Evolutionary conservation across 2,113 vertebrate species (phyloP).

Genomic region (Lagopus muta): DNA sequence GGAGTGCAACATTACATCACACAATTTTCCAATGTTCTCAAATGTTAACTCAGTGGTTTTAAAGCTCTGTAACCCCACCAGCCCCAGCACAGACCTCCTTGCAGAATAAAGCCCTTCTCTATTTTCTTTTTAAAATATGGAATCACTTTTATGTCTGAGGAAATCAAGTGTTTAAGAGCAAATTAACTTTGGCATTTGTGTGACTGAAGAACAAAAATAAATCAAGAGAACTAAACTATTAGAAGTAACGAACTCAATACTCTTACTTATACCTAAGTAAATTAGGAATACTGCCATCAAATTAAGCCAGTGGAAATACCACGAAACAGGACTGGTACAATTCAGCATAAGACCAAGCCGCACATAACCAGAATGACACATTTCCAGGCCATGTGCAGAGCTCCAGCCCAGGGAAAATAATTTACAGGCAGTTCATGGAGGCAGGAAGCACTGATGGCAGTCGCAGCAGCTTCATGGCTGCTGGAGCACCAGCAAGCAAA

Average conservation of each 20-base stretch:
- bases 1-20: neutral
- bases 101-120: neutral
- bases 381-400: constrained; percentile 31
- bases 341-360: constrained; percentile 26
- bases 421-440: constrained; percentile 52
- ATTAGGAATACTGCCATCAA: constrained; percentile 40
- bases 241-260: constrained; percentile 14
- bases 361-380: constrained; percentile 25
- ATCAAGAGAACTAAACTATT: constrained; percentile 32
- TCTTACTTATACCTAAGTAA: constrained; percentile 9
- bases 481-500: neutral
- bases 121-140: neutral
- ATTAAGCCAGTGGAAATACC: constrained; percentile 44
- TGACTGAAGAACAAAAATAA: constrained; percentile 39
- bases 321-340: constrained; percentile 26
- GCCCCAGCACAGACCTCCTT: neutral
- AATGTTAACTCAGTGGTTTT: neutral
- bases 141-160: constrained; percentile 1
- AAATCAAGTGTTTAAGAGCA: constrained; percentile 39
- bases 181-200: constrained; percentile 38
- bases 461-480: constrained; percentile 1
- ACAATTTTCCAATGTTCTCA: neutral
- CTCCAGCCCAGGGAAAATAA: constrained; percentile 46
- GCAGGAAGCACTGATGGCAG: constrained; percentile 46
- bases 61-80: neutral